Conservation (phyloP, 2,888 invertebrate genomes). For the Selenia dentaria region DNA sequence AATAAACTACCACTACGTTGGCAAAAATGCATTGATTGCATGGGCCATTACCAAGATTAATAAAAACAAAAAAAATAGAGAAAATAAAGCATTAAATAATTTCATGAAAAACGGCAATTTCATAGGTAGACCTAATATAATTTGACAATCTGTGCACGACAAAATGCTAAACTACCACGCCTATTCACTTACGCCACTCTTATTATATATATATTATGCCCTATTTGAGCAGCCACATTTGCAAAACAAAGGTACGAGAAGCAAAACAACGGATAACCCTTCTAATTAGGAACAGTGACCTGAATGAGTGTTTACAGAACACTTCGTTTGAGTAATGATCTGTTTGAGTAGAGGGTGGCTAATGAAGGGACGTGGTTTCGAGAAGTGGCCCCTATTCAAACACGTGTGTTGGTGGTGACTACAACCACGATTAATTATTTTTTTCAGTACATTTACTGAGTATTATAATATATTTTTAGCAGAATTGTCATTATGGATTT, state of each 20-base stretch:
- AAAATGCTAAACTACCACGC: too few species aligned
- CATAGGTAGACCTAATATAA: too few species aligned
- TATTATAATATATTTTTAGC: too few species aligned
- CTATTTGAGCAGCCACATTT: background rate
- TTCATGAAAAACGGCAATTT: too few species aligned
- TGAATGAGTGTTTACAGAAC: slow-evolving; percentile 37
- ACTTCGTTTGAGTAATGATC: slow-evolving; percentile 22
- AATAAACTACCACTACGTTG: too few species aligned
- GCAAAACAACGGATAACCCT: slow-evolving; percentile 24
- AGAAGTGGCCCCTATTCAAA: slow-evolving; percentile 9
- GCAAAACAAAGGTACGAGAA: slow-evolving; percentile 7
- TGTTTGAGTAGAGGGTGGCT: slow-evolving; percentile 19
- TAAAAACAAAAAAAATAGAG: too few species aligned
- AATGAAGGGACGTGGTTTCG: slow-evolving; percentile 23
- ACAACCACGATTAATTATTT: background rate
- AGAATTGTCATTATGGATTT: too few species aligned
- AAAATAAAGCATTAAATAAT: too few species aligned
- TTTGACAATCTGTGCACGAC: too few species aligned
- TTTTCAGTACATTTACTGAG: too few species aligned
- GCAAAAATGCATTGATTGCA: too few species aligned
- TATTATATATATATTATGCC: background rate
- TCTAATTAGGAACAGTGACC: slow-evolving; percentile 31
- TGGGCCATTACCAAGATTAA: too few species aligned
- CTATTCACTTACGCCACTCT: background rate
- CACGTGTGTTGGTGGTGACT: background rate